Evolutionary conservation across 2,888 invertebrate genomes (phyloP), one percentile per base, ranked within the genome.

Genomic region (Metalampra italica): DNA sequence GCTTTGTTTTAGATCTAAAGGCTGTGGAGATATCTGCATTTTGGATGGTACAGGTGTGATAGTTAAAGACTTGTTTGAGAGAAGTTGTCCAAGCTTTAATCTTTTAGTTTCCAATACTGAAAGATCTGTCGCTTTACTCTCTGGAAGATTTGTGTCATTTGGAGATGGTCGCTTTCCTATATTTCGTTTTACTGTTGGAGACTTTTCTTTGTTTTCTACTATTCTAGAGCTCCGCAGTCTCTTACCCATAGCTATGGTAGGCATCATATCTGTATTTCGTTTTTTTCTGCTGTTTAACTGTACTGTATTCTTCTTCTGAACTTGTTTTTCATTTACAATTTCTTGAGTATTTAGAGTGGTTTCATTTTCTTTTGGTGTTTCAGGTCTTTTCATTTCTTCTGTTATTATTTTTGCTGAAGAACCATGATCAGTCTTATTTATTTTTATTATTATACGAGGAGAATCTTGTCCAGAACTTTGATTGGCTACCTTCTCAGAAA

Each of bases 361-460:
- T 57, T 60, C 66, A 34, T 63, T 65, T 52, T 66, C 66, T 54
- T 73, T 68, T 42, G 61, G 54, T 49, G 61, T 59, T 29, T 79
- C 80, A 48, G 73, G 62, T 57, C 68, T 74, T 52, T 73, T 77
- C 9, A 62, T 47, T 40, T 88, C 87, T 70, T 90, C 90, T 50
- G 88, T 88, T 48, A 90, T 79, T 53, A 89, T 84, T 78, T 90
- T 84, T 39, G 90, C 80, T 56, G 87, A 86, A 59, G 90, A 57
- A 54, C 90, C 90, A 69, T 88, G 86, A 62, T 90, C 91, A 63
- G 91, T 90, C 82, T 92, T 92, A 70, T 92, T 92, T 60, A 92
- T 92, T 79, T 93, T 92, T 62, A 92, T 79, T 58, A 92, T 92
- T 59, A 93, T 92, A 64, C 92, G 71, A 49, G 91, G 90, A 29